Conservation (phyloP, 2,113 vertebrate genomes). For the Clinocottus analis region DNA sequence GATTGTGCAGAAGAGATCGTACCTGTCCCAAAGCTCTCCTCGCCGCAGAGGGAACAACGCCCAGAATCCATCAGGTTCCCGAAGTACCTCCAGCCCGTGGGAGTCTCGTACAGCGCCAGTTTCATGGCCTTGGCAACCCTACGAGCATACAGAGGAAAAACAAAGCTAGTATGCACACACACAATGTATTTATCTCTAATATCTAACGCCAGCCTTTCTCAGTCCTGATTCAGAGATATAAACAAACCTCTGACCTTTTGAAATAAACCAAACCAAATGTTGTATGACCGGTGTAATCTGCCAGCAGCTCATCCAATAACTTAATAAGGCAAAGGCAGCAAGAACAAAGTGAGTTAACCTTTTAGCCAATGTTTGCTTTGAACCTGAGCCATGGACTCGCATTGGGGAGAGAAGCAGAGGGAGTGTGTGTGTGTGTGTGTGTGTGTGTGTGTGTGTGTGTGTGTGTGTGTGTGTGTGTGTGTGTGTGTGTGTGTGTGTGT, state of each 20-base stretch:
- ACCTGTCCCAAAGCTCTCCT: constrained; percentile 99
- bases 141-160: constrained; percentile 55
- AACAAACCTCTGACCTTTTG: constrained; percentile 59
- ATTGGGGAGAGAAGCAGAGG: constrained; percentile 27
- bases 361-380: constrained; percentile 76
- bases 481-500: constrained; percentile 13
- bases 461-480: constrained; percentile 27
- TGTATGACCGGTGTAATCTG: constrained; percentile 58
- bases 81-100: constrained; percentile 97
- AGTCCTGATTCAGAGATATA: constrained; percentile 37
- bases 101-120: constrained; percentile 96
- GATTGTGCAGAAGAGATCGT: constrained; percentile 37
- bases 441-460: constrained; percentile 23
- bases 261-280: constrained; percentile 69
- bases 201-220: constrained; percentile 16
- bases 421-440: constrained; percentile 21
- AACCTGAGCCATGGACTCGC: constrained; percentile 55
- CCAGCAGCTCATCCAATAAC: constrained; percentile 70
- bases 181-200: constrained; percentile 21
- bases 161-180: constrained; percentile 15
- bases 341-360: constrained; percentile 74
- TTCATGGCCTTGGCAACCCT: constrained; percentile 98
- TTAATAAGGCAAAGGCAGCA: constrained; percentile 78
- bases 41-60: constrained; percentile 96
- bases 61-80: constrained; percentile 98